Base-by-base conservation (phyloP, 2,113 vertebrate genomes). In the Podarcis muralis region DNA sequence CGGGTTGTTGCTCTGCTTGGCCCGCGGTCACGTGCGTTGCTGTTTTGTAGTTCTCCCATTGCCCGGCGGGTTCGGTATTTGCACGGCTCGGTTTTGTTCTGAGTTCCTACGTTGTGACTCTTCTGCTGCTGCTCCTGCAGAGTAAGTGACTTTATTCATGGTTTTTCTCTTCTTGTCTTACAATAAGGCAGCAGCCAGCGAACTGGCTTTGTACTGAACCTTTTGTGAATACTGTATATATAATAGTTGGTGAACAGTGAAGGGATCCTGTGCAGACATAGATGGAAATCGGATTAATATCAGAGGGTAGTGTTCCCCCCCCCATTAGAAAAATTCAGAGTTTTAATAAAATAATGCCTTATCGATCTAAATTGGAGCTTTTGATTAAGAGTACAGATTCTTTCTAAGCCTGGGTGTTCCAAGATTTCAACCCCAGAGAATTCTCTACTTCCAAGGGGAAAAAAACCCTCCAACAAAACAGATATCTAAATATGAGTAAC, bases 1-100 rank as follows among this genome's bases (percentile, higher is more conserved):
- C 4, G 0, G 88, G 81, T 86, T 66, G 62, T 86, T 2, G 53
- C 90, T 59, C 0, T 20, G 5, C 48, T 65, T 68, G 30, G 72
- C 3, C 87, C 90, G 86, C 37, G 86, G 86, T 93, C 92, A 94
- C 94, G 92, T 81, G 83, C 48, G 1, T 59, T 0, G 92, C 87
- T 72, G 91, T 22, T n/a, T 35, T 37, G 57, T 23, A 25, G 18
- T 32, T 32, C 18, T 79, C 57, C 13, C 43, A 90, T 74, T 89
- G 78, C 83, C 75, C 59, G n/a, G 11, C 0, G 0, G 86, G 68
- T 12, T 76, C 0, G 43, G 59, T 71, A 71, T 9, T 77, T 65
- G 62, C 27, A 59, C 8, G 86, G 37, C 6, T 78, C 8, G 18
- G n/a, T 30, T 0, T 11, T 0, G 30, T 35, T 18, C 2, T 4